A percentile compares a stretch with the other conserved stretches of the same genome.
phyloP scores from a whole-genome alignment of 2,113 vertebrate species.

The Syngnathus scovelli region DNA sequence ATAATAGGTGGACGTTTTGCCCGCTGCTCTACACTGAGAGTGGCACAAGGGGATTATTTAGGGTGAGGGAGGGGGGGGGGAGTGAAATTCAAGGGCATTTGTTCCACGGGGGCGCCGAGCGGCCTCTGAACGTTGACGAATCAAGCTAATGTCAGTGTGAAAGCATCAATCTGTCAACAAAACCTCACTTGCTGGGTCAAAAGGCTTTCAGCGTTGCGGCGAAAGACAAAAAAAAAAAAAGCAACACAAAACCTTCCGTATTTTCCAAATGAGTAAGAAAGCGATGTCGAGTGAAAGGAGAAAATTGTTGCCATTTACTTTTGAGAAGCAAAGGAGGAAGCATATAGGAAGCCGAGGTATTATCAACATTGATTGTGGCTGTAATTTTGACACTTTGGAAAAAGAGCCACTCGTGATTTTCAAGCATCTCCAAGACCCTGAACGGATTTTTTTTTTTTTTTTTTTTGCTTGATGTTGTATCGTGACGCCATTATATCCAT shows the following conservation, averaged over 20 bases:
- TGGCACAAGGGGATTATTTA: slow-evolving; percentile 63
- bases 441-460: too few relatives aligned
- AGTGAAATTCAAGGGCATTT: slow-evolving; percentile 69
- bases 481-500: slow-evolving; percentile 23
- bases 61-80: slow-evolving; percentile 4
- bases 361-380: slow-evolving; percentile 61
- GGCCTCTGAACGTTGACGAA: slow-evolving; percentile 57
- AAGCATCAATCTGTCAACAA: slow-evolving; percentile 73
- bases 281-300: slow-evolving; percentile 55
- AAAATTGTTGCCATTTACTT: slow-evolving; percentile 69
- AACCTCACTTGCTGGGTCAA: slow-evolving; percentile 72
- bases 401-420: slow-evolving; percentile 10
- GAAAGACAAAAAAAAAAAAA: slow-evolving; percentile 24
- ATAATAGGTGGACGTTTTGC: slow-evolving; percentile 53
- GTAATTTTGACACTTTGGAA: slow-evolving; percentile 53
- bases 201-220: slow-evolving; percentile 61
- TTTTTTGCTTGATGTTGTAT: slow-evolving; percentile 6
- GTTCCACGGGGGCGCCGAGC: slow-evolving; percentile 58
- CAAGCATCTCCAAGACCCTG: too few relatives aligned
- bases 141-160: slow-evolving; percentile 70
- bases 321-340: slow-evolving; percentile 47
- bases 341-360: slow-evolving; percentile 43
- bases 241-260: slow-evolving; percentile 21
- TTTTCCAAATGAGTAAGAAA: slow-evolving; percentile 48
- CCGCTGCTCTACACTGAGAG: slow-evolving; percentile 42